A percentile compares a stretch with the other conserved stretches of the same genome.
Conservation (phyloP, 2,113 vertebrate species). For the Phylloscopus whistleri region DNA sequence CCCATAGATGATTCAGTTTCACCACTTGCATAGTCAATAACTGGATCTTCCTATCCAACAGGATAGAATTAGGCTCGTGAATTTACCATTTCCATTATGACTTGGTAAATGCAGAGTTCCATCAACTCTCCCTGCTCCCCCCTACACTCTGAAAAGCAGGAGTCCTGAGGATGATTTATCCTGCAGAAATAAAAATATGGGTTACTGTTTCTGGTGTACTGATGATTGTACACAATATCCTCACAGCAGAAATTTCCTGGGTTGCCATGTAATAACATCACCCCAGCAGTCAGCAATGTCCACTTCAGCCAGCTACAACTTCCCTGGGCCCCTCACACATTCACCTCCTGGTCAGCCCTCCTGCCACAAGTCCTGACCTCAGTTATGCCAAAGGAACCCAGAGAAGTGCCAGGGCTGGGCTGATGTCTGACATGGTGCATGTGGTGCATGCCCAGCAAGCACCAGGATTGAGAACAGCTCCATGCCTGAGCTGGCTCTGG, state of each 20-base stretch:
- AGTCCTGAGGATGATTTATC: neutral
- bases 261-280: neutral
- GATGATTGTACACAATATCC: neutral
- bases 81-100: neutral
- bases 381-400: neutral
- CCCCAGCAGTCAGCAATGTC: neutral
- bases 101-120: neutral
- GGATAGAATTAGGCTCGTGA: neutral
- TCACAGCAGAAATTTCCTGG: neutral
- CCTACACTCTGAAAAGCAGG: neutral
- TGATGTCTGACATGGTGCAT: neutral
- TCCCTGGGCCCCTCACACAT: neutral
- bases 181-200: neutral
- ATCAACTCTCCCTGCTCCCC: neutral
- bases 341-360: neutral
- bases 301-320: neutral
- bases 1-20: neutral
- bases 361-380: neutral
- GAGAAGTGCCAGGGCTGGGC: neutral
- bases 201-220: neutral
- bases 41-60: neutral
- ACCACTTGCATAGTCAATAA: neutral
- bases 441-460: accelerated
- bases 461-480: accelerated
- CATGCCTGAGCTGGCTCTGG: neutral